Base-by-base conservation (phyloP, 2,113 vertebrate species). In the Calypte anna region DNA sequence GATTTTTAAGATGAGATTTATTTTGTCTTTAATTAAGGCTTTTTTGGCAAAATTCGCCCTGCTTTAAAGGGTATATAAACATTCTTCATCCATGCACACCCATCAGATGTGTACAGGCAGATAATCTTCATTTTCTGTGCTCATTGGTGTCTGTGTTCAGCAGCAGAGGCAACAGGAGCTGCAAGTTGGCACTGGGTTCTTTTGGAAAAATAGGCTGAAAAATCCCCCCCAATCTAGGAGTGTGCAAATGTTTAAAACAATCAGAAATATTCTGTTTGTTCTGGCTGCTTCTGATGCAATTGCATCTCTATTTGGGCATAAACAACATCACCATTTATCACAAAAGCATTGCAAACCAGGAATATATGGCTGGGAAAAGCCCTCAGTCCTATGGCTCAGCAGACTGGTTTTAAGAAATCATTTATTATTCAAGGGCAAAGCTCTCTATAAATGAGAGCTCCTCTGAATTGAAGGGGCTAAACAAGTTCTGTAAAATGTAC, bases 161-260 rank as follows among this genome's bases (percentile, higher is more conserved):
- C 82, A 57, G 55, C 36, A 50, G 75, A 91, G 59, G 59, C 62
- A 63, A 14, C 58, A 53, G 75, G 67, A 93, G 72, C 75, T 85
- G 40, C 67, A 73, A 40, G 38, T 1, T 63, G 79, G 51, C 33
- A 21, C 72, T 88, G 40, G 44, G 17, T 44, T 46, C 86, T 55
- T 82, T 82, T 43, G 27, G 66, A 57, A 94, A 93, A 89, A 75
- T 14, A 48, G 69, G 15, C 64, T 62, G 61, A 77, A 77, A 81
- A 91, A 90, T 88, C 77, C 4, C 76, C 38, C 22, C 73, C 58
- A 5, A 55, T 33, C 33, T 27, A 69, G 28, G 57, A 59, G 10
- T 7, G 14, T 27, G 27, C 2, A 2, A 58, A 16, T 21, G 27
- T 54, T 67, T 48, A 14, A 80, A 90, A 44, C 48, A 19, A 17